Evolutionary conservation across 2,888 invertebrate genomes (phyloP).

Genomic region (Charanyca ferruginea): DNA sequence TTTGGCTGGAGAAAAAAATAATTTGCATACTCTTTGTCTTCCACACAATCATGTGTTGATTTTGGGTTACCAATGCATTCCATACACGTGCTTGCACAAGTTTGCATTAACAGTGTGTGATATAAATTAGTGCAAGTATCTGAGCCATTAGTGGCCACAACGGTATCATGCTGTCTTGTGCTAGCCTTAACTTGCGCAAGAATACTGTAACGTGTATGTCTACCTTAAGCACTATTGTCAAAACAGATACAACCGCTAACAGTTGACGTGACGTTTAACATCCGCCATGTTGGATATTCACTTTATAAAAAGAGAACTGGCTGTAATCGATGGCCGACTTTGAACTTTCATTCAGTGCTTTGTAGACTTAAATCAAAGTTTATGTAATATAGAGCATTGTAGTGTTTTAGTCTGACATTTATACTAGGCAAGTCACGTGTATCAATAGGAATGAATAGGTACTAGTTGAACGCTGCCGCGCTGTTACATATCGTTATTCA

Average conservation of each 20-base stretch:
- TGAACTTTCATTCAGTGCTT: constrained; percentile 27
- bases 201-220: background rate
- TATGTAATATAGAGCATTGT: background rate
- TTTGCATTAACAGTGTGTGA: too few relatives aligned
- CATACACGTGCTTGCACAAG: too few relatives aligned
- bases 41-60: too few relatives aligned
- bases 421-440: constrained; percentile 12
- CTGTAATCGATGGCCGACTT: constrained; percentile 24
- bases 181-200: background rate
- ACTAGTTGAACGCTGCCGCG: background rate
- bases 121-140: background rate
- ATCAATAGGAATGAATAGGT: constrained; percentile 10
- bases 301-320: constrained; percentile 25
- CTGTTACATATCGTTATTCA: background rate
- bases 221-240: background rate
- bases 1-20: too few relatives aligned
- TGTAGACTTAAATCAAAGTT: constrained; percentile 17
- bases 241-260: constrained; percentile 14
- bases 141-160: background rate
- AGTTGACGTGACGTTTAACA: constrained; percentile 20
- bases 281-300: constrained; percentile 32
- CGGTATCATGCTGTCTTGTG: background rate
- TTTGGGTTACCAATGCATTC: too few relatives aligned
- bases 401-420: constrained; percentile 17
- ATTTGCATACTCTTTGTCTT: too few relatives aligned